Conservation (phyloP, 2,888 invertebrate genomes). For the Phasia obesa region DNA sequence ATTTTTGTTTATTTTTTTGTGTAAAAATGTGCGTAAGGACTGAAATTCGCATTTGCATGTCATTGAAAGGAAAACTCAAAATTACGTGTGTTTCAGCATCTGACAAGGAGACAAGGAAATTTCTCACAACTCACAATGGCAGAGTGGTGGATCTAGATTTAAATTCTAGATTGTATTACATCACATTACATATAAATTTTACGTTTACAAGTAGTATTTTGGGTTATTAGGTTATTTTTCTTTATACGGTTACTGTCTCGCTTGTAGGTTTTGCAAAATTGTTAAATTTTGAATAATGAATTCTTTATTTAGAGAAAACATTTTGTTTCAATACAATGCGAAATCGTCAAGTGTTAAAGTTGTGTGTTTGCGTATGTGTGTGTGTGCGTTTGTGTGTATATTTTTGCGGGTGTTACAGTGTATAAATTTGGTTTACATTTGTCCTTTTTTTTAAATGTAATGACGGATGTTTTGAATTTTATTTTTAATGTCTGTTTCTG, state of each 20-base stretch:
- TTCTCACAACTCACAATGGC: too few species aligned
- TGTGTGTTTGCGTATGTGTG: conserved; percentile 48
- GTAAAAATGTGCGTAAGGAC: conserved; percentile 49
- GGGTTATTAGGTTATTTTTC: conserved; percentile 69
- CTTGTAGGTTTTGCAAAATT: conserved; percentile 49
- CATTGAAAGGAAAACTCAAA: conserved; percentile 26
- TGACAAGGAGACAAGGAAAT: conserved; percentile 13
- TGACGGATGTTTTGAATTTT: background rate
- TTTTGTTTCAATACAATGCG: background rate
- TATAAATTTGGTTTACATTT: conserved; percentile 57
- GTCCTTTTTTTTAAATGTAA: conserved; percentile 30
- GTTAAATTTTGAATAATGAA: conserved; percentile 51
- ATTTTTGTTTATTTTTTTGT: background rate
- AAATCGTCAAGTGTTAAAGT: conserved; percentile 60
- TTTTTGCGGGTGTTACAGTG: conserved; percentile 57
- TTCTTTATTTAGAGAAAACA: background rate
- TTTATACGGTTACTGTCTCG: conserved; percentile 32
- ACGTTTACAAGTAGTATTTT: conserved; percentile 61
- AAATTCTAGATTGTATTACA: too few species aligned
- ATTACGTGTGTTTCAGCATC: conserved; percentile 25
- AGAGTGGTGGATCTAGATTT: conserved; percentile 34
- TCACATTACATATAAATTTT: conserved; percentile 50
- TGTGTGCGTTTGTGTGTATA: conserved; percentile 41
- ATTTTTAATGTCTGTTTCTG: background rate
- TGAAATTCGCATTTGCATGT: conserved; percentile 36